Conservation (phyloP, 2,888 invertebrate genomes). For the Hemaris fuciformis region DNA sequence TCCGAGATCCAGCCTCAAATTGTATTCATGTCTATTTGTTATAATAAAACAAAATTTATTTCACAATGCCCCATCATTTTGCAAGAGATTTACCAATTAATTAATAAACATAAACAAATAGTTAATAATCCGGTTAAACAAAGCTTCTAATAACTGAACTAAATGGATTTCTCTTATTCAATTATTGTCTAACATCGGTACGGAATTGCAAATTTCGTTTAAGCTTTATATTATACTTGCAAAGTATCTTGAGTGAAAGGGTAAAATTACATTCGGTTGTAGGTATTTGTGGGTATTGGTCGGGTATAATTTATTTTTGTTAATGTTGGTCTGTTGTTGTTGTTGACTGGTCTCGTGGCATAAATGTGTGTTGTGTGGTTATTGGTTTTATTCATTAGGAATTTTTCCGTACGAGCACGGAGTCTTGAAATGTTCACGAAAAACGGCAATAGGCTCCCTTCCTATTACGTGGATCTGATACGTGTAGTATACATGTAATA, state of each 20-base stretch:
- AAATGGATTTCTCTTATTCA: conserved; percentile 28
- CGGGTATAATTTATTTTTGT: neutral
- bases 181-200: conserved; percentile 26
- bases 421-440: no score
- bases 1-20: no score
- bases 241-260: conserved; percentile 18
- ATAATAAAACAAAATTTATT: no score
- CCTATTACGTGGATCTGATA: no score
- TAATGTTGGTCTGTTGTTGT: no score
- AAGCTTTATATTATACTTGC: conserved; percentile 31
- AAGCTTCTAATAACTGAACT: conserved; percentile 22
- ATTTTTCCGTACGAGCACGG: no score
- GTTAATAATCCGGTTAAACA: conserved; percentile 19
- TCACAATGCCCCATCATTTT: neutral
- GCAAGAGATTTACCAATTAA: neutral
- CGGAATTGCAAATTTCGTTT: conserved; percentile 36
- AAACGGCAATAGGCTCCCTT: no score
- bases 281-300: neutral
- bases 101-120: conserved; percentile 11
- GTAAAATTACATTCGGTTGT: neutral
- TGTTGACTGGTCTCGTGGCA: no score
- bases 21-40: no score
- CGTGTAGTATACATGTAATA: no score
- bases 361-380: no score
- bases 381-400: no score